phyloP scores from a whole-genome alignment of 2,888 invertebrate genomes.

The Meiosimyza decipiens region DNA sequence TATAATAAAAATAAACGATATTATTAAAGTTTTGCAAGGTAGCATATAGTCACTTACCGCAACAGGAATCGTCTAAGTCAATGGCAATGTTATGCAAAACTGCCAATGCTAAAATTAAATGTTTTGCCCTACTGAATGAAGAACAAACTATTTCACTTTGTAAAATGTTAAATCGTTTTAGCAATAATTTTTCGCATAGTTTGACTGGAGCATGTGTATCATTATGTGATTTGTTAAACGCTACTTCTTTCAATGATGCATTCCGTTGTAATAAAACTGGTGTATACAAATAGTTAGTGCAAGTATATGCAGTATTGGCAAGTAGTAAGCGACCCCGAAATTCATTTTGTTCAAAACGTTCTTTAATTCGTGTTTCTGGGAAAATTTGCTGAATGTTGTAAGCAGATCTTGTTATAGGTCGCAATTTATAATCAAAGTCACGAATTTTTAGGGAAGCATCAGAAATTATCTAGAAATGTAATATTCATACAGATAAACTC shows the following conservation, averaged over 20 bases:
- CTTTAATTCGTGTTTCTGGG: conserved; percentile 54
- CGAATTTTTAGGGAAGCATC: conserved; percentile 57
- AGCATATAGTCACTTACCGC: conserved; percentile 44
- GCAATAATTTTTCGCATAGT: conserved; percentile 51
- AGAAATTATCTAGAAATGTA: conserved; percentile 54
- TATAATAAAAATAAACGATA: conserved; percentile 8
- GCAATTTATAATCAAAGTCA: conserved; percentile 54
- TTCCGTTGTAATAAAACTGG: conserved; percentile 52
- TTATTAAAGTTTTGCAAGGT: conserved; percentile 6
- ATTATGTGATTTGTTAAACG: conserved; percentile 54
- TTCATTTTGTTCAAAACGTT: conserved; percentile 60
- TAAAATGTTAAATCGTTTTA: conserved; percentile 54
- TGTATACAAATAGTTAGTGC: conserved; percentile 54
- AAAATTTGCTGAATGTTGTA: conserved; percentile 50
- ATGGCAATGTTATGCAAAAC: conserved; percentile 60
- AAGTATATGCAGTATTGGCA: conserved; percentile 51
- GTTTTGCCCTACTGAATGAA: conserved; percentile 52
- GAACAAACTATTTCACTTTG: conserved; percentile 47
- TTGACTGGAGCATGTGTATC: conserved; percentile 53
- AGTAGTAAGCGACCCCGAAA: conserved; percentile 58
- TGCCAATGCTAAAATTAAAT: conserved; percentile 56
- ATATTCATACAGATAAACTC: conserved; percentile 20
- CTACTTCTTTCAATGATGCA: conserved; percentile 49
- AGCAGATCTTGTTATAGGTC: conserved; percentile 39
- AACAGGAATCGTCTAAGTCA: conserved; percentile 56